Conservation (phyloP, 2,797 vertebrate genomes). For the Spea hammondii region DNA sequence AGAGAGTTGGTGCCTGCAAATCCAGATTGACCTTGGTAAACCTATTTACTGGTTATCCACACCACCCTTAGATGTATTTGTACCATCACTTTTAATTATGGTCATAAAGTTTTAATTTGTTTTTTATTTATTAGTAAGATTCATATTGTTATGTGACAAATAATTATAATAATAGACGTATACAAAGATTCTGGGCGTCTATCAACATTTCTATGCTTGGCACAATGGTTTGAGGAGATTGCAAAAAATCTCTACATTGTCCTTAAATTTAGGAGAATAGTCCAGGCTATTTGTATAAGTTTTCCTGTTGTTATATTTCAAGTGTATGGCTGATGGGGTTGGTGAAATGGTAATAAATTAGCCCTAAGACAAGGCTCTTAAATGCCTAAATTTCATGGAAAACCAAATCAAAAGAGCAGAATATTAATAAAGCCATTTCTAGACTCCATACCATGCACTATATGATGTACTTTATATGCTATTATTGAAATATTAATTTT, state of each 20-base stretch:
- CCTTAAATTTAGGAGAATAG: neutral
- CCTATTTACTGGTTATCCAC: neutral
- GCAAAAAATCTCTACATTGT: neutral
- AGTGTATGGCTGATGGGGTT: constrained; percentile 14
- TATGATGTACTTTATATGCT: neutral
- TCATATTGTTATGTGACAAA: neutral
- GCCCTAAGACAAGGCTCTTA: too few species aligned
- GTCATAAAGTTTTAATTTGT: constrained; percentile 1
- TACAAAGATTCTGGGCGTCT: neutral
- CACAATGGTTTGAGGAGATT: neutral
- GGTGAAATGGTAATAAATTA: neutral
- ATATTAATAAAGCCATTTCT: neutral
- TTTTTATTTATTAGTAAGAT: neutral
- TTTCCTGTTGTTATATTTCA: constrained; percentile 1
- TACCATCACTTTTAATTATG: neutral
- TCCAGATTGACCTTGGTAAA: too few species aligned
- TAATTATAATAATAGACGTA: neutral
- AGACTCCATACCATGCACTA: neutral
- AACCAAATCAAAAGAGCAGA: neutral
- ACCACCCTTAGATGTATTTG: neutral
- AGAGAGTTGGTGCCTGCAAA: too few species aligned
- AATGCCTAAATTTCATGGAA: neutral
- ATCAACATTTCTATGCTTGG: neutral
- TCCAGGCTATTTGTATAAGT: neutral
- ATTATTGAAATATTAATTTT: neutral